phyloP scores from a whole-genome alignment of 2,113 vertebrate genomes.

The Anoura caudifer region DNA sequence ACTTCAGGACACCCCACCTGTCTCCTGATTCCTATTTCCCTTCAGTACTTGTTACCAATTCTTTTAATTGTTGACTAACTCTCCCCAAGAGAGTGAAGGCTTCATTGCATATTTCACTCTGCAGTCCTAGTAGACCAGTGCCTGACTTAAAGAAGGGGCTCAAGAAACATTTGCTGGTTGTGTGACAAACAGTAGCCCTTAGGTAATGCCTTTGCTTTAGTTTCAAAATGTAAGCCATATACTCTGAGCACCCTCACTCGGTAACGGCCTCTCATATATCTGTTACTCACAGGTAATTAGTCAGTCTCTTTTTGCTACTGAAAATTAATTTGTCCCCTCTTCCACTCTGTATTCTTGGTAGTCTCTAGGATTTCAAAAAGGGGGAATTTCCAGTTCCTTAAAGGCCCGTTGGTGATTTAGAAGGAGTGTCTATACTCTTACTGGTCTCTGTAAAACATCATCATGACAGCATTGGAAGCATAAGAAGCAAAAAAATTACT shows the following conservation, averaged over 20 bases:
- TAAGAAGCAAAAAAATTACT: background rate
- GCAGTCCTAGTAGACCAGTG: background rate
- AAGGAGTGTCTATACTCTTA: background rate
- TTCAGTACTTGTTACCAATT: background rate
- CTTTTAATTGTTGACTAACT: background rate
- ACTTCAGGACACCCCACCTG: background rate
- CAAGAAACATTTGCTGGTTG: background rate
- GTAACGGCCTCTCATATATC: background rate
- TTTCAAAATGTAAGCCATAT: background rate
- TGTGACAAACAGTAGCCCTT: background rate
- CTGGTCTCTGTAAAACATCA: background rate
- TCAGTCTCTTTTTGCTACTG: background rate
- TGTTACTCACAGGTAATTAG: background rate
- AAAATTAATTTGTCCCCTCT: background rate
- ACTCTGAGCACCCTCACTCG: background rate
- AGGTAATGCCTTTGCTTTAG: background rate
- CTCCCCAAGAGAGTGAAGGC: background rate
- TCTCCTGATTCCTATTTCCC: background rate
- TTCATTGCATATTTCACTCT: background rate
- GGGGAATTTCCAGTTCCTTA: background rate
- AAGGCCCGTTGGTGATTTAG: background rate
- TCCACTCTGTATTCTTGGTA: background rate
- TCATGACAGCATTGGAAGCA: background rate
- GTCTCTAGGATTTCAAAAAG: background rate
- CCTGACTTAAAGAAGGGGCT: background rate